Base-by-base conservation (phyloP, 2,888 invertebrate species). In the Vesta saturnalis region DNA sequence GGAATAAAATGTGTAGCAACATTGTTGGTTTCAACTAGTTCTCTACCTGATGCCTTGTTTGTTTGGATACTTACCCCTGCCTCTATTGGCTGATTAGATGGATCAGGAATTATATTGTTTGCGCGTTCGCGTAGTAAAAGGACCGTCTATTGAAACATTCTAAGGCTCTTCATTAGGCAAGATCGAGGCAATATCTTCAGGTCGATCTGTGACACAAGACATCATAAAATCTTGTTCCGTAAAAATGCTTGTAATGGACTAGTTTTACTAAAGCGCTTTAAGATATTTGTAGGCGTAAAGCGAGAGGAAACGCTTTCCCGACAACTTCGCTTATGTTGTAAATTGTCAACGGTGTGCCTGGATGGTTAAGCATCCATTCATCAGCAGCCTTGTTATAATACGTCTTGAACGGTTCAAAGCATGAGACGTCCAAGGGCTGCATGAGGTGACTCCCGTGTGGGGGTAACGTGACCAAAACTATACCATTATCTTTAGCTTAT, bases 401-500 rank as follows among this genome's bases (percentile, higher is more conserved):
- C 46, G 66, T 47, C 60, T 66, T 59, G 18, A 57, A 67, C 0
- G 69, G 69, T 3, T 49, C 62, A 39, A 61, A 65, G n/a, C 60
- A 56, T 21, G 61, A 66, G 16, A 66, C 55, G 22, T 69, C 66
- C 21, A 69, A 39, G 1, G 66, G 69, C 46, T 67, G 69, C 16
- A 69, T 57, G 15, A 49, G 59, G 54, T 66, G 58, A 43, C 69
- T 69, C 22, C 69, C 61, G 56, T 69, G 60, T 18, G 61, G 58
- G n/a, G 69, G 65, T 22, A 65, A 69, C 16, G 15, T 69, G 60
- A 71, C 49, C 18, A 43, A 43, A 43, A 43, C 43, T 43, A 30
- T 30, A 30, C 66, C 69, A 63, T 62, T 65, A 21, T 63, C 47
- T 60, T 71, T 68, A 58, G 68, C 70, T 54, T 58, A 61, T 68